Percentiles rank a stretch among this genome's conserved stretches.
Conservation (phyloP, 2,888 invertebrate genomes). For the Rhagonycha fulva region DNA sequence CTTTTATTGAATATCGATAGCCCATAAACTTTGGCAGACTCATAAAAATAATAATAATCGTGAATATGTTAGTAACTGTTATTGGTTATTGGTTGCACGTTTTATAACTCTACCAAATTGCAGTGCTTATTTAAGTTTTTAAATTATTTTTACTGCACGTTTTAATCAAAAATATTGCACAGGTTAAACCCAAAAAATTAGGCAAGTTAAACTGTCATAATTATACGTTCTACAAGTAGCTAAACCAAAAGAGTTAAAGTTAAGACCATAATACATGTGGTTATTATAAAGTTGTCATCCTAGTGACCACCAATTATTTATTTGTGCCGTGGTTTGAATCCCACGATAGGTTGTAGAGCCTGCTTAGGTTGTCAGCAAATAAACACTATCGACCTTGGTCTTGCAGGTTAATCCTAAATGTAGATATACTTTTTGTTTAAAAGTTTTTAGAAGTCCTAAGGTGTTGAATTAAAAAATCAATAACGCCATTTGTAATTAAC, state of each 20-base stretch:
- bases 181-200: too few species aligned
- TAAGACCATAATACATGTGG: too few species aligned
- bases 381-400: too few species aligned
- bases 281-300: too few species aligned
- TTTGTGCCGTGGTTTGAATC: too few species aligned
- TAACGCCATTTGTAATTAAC: neutral
- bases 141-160: neutral
- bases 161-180: neutral
- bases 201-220: neutral
- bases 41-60: conserved; percentile 29
- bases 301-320: too few species aligned
- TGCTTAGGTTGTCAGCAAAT: too few species aligned
- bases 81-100: conserved; percentile 27
- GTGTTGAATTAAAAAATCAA: neutral
- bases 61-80: conserved; percentile 23
- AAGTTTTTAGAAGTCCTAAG: neutral
- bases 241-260: too few species aligned
- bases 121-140: neutral
- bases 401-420: too few species aligned
- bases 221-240: too few species aligned
- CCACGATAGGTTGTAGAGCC: too few species aligned
- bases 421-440: neutral
- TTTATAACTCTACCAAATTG: conserved; percentile 6
- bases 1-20: conserved; percentile 34
- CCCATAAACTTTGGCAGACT: conserved; percentile 28